These are phyloP conservation scores for Sarcophaga rosellei DNA, from an alignment of 2,888 invertebrate genomes.

Conservation along the genomic window DNA sequence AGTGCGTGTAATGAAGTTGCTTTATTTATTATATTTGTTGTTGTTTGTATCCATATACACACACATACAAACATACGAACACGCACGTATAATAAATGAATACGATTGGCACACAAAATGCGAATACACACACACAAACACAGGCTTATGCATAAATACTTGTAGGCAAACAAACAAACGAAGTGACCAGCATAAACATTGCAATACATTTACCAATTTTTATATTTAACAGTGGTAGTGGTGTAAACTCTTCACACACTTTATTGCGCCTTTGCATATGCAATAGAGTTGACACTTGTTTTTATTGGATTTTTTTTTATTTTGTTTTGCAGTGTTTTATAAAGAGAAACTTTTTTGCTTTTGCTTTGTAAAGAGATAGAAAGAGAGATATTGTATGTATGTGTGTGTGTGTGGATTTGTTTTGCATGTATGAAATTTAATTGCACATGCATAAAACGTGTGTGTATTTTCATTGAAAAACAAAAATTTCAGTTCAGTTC, in stretches of 20 bases:
- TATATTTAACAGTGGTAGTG: too few species aligned
- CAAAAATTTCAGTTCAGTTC: neutral
- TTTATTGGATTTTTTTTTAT: neutral
- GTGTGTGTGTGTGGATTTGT: neutral
- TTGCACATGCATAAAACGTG: neutral
- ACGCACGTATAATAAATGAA: neutral
- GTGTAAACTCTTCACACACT: neutral
- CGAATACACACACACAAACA: too few species aligned
- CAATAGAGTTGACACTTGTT: neutral
- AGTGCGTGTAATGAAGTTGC: constrained; percentile 67
- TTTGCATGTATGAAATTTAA: neutral
- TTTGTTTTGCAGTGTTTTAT: neutral
- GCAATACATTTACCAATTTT: too few species aligned
- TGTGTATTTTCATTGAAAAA: neutral
- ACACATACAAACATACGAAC: neutral
- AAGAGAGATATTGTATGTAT: neutral
- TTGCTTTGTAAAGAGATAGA: too few species aligned
- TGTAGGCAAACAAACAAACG: too few species aligned
- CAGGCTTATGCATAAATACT: too few species aligned
- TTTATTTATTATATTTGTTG: constrained; percentile 64
- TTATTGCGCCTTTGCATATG: neutral
- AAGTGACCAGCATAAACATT: too few species aligned
- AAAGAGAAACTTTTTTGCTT: neutral
- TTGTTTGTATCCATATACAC: constrained; percentile 19
- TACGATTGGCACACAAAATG: too few species aligned